Percentiles rank a stretch among this genome's conserved stretches.
Evolutionary conservation across 2,888 invertebrate genomes (phyloP).

Genomic region (Sturmia bella): DNA sequence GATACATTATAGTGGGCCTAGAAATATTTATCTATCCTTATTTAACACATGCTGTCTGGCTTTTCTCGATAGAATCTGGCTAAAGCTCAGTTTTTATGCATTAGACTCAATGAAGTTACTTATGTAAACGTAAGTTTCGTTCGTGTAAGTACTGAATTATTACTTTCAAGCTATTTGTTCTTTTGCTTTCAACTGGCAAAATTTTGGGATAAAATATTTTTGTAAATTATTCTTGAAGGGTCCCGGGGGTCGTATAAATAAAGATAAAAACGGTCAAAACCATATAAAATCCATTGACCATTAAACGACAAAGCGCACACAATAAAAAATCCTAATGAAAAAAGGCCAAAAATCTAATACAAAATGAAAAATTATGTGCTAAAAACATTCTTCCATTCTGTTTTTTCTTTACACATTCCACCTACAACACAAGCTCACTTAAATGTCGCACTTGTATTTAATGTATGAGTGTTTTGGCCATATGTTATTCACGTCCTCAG

Average conservation of each 20-base stretch:
- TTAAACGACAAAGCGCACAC: slow-evolving; percentile 11
- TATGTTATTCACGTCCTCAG: slow-evolving; percentile 39
- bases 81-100: too few species aligned
- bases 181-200: too few species aligned
- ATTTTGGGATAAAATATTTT: not conserved
- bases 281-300: slow-evolving; percentile 19
- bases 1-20: too few species aligned
- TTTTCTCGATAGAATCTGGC: too few species aligned
- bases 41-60: too few species aligned
- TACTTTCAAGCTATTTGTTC: too few species aligned
- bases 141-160: too few species aligned
- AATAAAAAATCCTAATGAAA: slow-evolving; percentile 12
- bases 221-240: slow-evolving; percentile 40
- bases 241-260: slow-evolving; percentile 62
- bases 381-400: slow-evolving; percentile 50
- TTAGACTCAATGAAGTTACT: too few species aligned
- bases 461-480: slow-evolving; percentile 27
- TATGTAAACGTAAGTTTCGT: too few species aligned
- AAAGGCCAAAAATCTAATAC: slow-evolving; percentile 39
- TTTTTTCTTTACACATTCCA: slow-evolving; percentile 45
- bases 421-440: not conserved
- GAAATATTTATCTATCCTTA: too few species aligned
- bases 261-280: slow-evolving; percentile 47
- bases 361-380: slow-evolving; percentile 69
- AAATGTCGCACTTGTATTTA: slow-evolving; percentile 20